Conservation (phyloP, 2,113 vertebrate species). For the Nymphicus hollandicus region DNA sequence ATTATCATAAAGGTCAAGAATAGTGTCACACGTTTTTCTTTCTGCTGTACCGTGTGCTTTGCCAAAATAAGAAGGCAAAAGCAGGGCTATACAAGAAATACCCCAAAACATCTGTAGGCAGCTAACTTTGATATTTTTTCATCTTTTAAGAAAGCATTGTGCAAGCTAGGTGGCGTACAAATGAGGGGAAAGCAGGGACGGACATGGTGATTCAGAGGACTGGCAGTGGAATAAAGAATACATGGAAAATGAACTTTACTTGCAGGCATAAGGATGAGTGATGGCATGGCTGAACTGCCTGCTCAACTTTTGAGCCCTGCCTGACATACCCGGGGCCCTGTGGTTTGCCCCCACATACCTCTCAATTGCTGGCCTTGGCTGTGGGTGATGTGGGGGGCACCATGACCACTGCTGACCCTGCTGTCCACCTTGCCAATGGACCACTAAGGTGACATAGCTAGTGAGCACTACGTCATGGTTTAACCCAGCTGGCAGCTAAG, state of each 20-base stretch:
- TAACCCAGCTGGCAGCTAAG: neutral
- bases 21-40: neutral
- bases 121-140: neutral
- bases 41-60: neutral
- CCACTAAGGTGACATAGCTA: neutral
- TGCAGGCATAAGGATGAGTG: neutral
- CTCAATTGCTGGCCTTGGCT: neutral
- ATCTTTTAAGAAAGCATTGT: neutral
- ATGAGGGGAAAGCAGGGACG: neutral
- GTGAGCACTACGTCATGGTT: neutral
- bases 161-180: neutral
- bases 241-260: neutral
- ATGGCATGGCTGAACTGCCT: neutral
- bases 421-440: accelerated
- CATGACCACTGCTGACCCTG: neutral
- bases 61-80: neutral
- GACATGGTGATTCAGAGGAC: neutral
- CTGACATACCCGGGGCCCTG: neutral
- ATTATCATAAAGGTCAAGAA: neutral
- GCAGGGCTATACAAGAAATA: neutral
- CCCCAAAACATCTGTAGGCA: neutral
- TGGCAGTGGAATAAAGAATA: slow-evolving; percentile 37
- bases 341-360: neutral
- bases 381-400: accelerated
- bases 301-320: neutral